Evolutionary conservation across 2,113 vertebrate species (phyloP).

Genomic region (Cromileptes altivelis): DNA sequence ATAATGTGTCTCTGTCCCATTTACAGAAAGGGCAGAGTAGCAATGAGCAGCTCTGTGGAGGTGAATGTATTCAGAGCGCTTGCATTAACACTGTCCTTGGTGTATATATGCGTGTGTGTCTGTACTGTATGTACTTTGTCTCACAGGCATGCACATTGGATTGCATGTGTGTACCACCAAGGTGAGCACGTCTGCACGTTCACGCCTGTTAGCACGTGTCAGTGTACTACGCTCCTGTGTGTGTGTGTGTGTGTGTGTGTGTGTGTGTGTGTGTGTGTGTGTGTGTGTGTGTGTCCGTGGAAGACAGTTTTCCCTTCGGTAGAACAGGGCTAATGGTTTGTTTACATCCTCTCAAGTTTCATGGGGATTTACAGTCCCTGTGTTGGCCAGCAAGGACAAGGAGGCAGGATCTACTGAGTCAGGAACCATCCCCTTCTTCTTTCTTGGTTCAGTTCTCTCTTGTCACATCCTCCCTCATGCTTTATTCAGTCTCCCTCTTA

Average conservation of each 20-base stretch:
- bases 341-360: conserved; percentile 74
- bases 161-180: neutral
- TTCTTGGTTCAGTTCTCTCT: conserved; percentile 16
- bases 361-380: conserved; percentile 66
- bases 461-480: neutral
- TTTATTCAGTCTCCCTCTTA: neutral
- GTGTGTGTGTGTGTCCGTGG: neutral
- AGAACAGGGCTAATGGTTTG: conserved; percentile 60
- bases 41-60: neutral
- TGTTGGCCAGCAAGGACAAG: conserved; percentile 34
- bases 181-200: conserved; percentile 29
- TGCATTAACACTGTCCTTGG: neutral
- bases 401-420: conserved; percentile 20
- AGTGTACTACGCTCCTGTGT: neutral
- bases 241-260: conserved; percentile 12
- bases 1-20: conserved; percentile 9
- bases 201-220: conserved; percentile 12
- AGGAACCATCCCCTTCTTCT: conserved; percentile 25
- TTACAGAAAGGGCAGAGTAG: conserved; percentile 12
- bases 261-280: conserved; percentile 5
- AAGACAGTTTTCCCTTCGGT: conserved; percentile 9
- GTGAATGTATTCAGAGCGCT: neutral
- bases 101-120: neutral
- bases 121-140: neutral
- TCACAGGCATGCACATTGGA: neutral